Base-by-base conservation (phyloP, 2,797 vertebrate species). In the Calcarius lapponicus region DNA sequence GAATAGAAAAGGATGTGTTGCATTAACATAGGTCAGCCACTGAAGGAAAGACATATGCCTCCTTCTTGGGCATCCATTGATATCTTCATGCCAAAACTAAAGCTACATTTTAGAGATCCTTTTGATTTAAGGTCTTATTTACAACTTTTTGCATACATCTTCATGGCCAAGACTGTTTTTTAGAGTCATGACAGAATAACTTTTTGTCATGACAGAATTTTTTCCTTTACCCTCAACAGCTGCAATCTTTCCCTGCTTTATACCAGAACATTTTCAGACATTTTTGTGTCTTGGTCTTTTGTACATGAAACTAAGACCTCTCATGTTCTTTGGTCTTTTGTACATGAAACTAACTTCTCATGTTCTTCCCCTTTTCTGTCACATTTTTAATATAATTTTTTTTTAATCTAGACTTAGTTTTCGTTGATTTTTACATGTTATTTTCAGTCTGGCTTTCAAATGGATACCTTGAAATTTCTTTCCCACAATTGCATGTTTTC, bases 21-120 rank as follows among this genome's bases (percentile, higher is more conserved):
- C 13, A 3, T 42, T 66, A 50, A 34, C 6, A 20, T 9, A 50
- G 3, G 2, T 18, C 2, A 0, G 8, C 8, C 25, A 66, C 9
- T 32, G 31, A 29, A 51, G 28, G 16, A 22, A 84, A 62, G 28
- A 78, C 4, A 42, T 47, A 73, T 88, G 4, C 10, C 24, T 80
- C 9, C 25, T 22, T 64, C 20, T 79, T 51, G 20, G 24, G 32
- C 11, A 47, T 57, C 13, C 11, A 8, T 13, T 74, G 69, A 66
- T 28, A 73, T n/a, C 22, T 72, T 69, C 3, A 9, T 22, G 40
- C 65, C 42, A 83, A 86, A 92, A 51, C 11, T 34, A 54, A 71
- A 48, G 8, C 5, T 79, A 72, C 3, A 34, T 65, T 79, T 71
- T 65, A 29, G 16, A 79, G 7, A 50, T 61, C 3, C 8, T 42